phyloP scores from a whole-genome alignment of 2,797 vertebrate genomes.

The Melopsittacus undulatus region DNA sequence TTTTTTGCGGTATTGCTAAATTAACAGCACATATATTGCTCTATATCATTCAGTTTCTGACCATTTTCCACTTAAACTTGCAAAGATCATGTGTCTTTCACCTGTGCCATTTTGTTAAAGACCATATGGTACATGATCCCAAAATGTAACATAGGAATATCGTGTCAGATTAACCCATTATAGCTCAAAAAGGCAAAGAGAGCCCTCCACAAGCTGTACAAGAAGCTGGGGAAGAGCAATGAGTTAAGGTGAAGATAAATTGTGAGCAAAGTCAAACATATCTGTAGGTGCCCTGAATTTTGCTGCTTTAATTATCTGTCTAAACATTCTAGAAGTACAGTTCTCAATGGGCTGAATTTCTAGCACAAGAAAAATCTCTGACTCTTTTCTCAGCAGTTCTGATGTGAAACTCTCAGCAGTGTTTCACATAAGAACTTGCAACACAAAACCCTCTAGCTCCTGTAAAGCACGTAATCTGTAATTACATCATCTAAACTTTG shows the following conservation, averaged over 20 bases:
- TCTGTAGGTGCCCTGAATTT: constrained; percentile 26
- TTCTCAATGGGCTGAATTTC: constrained; percentile 6
- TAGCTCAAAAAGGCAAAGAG: neutral
- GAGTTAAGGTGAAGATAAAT: neutral
- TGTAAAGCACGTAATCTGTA: neutral
- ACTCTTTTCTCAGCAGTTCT: neutral
- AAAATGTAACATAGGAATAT: neutral
- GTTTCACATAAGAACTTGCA: neutral
- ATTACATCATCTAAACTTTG: neutral
- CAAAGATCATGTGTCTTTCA: neutral
- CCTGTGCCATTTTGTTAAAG: neutral
- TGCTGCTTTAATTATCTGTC: constrained; percentile 37
- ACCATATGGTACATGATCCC: neutral
- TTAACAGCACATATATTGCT: neutral
- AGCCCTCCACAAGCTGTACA: neutral
- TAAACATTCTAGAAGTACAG: neutral
- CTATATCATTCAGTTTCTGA: neutral
- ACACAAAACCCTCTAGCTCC: neutral
- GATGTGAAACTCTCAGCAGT: neutral
- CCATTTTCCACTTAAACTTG: neutral
- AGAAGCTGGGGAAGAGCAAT: neutral
- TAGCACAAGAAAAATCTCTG: neutral
- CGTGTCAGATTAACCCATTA: neutral
- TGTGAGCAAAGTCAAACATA: constrained; percentile 5
- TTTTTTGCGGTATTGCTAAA: neutral